Percentiles rank a stretch among this genome's conserved stretches.
phyloP scores from a whole-genome alignment of 1,140 invertebrate genomes.

The Wiebesia pumilae region DNA sequence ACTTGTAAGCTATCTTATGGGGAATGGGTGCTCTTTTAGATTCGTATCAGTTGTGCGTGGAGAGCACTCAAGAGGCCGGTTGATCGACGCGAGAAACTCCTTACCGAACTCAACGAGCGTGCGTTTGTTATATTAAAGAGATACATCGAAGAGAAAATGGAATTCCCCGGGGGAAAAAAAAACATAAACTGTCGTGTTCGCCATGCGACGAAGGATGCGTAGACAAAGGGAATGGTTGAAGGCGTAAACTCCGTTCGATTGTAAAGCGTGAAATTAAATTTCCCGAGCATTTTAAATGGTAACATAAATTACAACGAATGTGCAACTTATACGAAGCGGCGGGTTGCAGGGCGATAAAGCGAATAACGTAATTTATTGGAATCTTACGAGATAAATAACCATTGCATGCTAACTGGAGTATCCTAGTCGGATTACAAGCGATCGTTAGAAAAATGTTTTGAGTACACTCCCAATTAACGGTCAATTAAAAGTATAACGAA shows the following conservation, averaged over 20 bases:
- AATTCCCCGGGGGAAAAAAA: not conserved
- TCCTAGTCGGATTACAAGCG: not conserved
- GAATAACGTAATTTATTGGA: not conserved
- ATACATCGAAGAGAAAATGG: not conserved
- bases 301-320: too few species aligned
- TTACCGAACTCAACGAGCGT: not conserved
- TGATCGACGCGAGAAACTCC: not conserved
- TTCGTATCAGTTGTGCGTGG: not conserved
- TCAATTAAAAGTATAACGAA: slow-evolving; percentile 30
- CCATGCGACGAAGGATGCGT: too few species aligned
- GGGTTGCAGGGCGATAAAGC: not conserved
- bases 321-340: too few species aligned
- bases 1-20: too few species aligned
- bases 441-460: not conserved
- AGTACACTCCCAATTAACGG: slow-evolving; percentile 9
- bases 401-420: not conserved
- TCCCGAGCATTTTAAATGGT: too few species aligned
- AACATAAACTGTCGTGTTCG: too few species aligned
- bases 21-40: not conserved
- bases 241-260: too few species aligned
- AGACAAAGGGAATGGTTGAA: too few species aligned
- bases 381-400: not conserved
- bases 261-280: too few species aligned
- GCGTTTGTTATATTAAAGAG: not conserved
- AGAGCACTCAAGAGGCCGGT: not conserved